phyloP scores from a whole-genome alignment of 2,797 vertebrate species.

The Echiichthys vipera region DNA sequence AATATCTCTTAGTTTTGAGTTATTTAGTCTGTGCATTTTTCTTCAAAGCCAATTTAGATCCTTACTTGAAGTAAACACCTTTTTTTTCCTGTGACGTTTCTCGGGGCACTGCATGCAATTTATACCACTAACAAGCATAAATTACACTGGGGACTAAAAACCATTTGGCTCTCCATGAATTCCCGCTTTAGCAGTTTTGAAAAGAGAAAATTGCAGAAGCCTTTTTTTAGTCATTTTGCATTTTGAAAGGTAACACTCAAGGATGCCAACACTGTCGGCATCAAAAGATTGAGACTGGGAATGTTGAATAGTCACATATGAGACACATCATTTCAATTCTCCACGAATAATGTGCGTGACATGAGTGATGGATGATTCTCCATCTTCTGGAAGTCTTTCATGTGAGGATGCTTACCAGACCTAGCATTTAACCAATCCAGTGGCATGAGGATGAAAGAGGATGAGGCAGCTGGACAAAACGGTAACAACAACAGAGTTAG shows the following conservation, averaged over 20 bases:
- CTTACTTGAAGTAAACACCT: conserved; percentile 73
- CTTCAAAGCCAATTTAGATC: conserved; percentile 54
- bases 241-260: conserved; percentile 58
- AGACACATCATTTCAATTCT: conserved; percentile 53
- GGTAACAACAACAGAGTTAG: neutral
- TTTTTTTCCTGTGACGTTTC: conserved; percentile 59
- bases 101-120: conserved; percentile 66
- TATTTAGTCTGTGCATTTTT: conserved; percentile 25
- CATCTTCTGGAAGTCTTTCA: conserved; percentile 37
- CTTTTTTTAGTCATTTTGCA: conserved; percentile 48
- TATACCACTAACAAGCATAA: conserved; percentile 75
- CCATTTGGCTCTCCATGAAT: conserved; percentile 45
- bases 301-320: conserved; percentile 49
- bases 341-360: conserved; percentile 47
- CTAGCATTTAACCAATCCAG: conserved; percentile 29
- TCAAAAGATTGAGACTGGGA: conserved; percentile 47
- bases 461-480: neutral
- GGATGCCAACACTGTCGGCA: conserved; percentile 29
- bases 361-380: conserved; percentile 50
- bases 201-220: conserved; percentile 46
- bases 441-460: conserved; percentile 3
- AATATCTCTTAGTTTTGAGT: conserved; percentile 10
- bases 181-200: conserved; percentile 51
- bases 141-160: conserved; percentile 64
- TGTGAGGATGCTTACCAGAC: conserved; percentile 20